These are phyloP conservation scores for Drosophila asahinai DNA, from an alignment of 1,140 invertebrate species.

Conservation along the genomic window DNA sequence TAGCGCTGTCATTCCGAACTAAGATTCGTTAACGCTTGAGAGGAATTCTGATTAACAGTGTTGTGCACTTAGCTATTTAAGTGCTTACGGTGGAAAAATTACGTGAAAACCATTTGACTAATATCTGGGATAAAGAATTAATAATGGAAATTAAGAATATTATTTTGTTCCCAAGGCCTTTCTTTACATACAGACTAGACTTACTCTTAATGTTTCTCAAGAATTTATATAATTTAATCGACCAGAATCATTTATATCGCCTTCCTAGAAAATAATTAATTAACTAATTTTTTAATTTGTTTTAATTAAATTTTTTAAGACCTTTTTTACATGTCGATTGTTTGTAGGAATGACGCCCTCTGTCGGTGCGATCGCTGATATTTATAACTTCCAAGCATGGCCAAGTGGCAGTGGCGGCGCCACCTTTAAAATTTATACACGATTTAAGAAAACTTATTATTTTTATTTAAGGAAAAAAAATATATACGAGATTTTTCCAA, in stretches of 20 bases:
- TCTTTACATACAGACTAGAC: no score
- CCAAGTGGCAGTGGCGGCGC: not conserved
- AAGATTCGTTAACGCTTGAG: constrained; percentile 12
- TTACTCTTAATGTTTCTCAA: no score
- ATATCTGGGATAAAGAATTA: no score
- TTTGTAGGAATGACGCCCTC: not conserved
- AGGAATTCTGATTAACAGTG: constrained; percentile 19
- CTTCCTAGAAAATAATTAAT: no score
- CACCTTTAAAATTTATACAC: not conserved
- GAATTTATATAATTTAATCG: no score
- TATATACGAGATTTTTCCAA: not conserved
- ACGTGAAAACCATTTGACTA: not conserved
- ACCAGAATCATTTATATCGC: no score
- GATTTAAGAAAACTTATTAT: not conserved
- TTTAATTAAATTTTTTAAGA: no score
- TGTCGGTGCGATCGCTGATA: not conserved
- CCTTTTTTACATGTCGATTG: not conserved
- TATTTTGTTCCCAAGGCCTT: no score
- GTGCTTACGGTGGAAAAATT: not conserved
- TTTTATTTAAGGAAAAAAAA: not conserved
- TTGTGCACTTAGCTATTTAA: not conserved
- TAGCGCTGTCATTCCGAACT: constrained; percentile 14
- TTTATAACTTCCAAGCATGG: not conserved
- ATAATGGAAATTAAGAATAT: no score
- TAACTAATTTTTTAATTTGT: no score